A percentile compares a stretch with the other conserved stretches of the same genome.
Evolutionary conservation across 2,888 invertebrate species (phyloP).

Genomic region (Laothoe populi): DNA sequence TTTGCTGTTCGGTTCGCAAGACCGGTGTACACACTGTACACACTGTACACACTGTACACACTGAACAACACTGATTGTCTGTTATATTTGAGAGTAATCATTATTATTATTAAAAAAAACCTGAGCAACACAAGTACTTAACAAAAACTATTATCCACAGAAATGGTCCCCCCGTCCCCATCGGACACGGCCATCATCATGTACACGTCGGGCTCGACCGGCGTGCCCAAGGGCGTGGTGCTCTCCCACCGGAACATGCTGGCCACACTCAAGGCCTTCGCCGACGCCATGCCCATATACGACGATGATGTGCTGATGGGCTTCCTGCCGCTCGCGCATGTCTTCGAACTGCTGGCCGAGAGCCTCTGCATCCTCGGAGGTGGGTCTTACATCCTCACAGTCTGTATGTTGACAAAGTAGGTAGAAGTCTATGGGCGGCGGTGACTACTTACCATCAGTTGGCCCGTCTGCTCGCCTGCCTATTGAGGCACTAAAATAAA

Average conservation of each 20-base stretch:
- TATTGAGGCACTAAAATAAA: too few species aligned
- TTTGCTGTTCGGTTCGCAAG: too few species aligned
- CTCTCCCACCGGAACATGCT: slow-evolving; percentile 93
- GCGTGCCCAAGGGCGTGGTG: slow-evolving; percentile 95
- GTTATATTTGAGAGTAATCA: too few species aligned
- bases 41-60: too few species aligned
- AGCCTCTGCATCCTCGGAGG: slow-evolving; percentile 93
- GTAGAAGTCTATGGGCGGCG: too few species aligned
- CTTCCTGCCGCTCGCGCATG: slow-evolving; percentile 98
- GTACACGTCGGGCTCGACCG: slow-evolving; percentile 99
- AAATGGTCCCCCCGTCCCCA: slow-evolving; percentile 85
- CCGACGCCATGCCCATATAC: slow-evolving; percentile 89
- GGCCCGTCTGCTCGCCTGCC: too few species aligned
- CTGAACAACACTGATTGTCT: too few species aligned
- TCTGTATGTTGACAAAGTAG: too few species aligned
- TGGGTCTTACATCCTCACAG: slow-evolving; percentile 83
- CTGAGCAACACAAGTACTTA: background rate
- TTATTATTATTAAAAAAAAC: too few species aligned
- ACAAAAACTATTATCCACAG: slow-evolving; percentile 62
- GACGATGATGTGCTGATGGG: slow-evolving; percentile 94
- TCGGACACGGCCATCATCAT: slow-evolving; percentile 97
- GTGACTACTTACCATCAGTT: background rate
- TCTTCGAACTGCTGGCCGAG: slow-evolving; percentile 97
- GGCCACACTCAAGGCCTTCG: slow-evolving; percentile 91
- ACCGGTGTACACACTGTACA: too few species aligned